Conservation (phyloP, 2,113 vertebrate genomes). For the Athene noctua region DNA sequence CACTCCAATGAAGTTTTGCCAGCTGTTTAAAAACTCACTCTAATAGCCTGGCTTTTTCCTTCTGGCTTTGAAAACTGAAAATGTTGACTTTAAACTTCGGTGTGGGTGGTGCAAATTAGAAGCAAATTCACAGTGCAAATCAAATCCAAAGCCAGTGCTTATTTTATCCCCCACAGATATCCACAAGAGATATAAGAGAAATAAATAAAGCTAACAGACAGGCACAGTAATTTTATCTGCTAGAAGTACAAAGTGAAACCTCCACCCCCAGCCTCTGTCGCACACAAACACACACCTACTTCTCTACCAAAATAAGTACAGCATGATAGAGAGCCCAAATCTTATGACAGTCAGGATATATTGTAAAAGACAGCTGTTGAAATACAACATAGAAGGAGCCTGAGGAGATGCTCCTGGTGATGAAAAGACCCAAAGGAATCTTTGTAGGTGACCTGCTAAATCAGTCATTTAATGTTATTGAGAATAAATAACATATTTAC, state of each 20-base stretch:
- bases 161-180: background rate
- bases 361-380: background rate
- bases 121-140: background rate
- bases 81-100: background rate
- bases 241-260: background rate
- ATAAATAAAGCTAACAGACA: background rate
- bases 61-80: background rate
- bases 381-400: background rate
- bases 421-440: background rate
- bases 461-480: background rate
- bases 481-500: background rate
- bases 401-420: background rate
- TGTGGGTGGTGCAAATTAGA: constrained; percentile 3
- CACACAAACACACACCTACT: background rate
- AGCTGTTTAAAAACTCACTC: background rate
- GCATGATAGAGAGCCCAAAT: background rate
- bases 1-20: background rate
- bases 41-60: background rate
- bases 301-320: background rate
- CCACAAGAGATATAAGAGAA: background rate
- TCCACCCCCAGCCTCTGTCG: background rate
- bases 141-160: background rate
- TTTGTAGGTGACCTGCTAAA: background rate
- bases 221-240: background rate
- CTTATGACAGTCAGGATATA: background rate